Percentiles rank a stretch among this genome's conserved stretches.
Conservation (phyloP, 2,888 invertebrate genomes). For the Pharmacophagus antenor region DNA sequence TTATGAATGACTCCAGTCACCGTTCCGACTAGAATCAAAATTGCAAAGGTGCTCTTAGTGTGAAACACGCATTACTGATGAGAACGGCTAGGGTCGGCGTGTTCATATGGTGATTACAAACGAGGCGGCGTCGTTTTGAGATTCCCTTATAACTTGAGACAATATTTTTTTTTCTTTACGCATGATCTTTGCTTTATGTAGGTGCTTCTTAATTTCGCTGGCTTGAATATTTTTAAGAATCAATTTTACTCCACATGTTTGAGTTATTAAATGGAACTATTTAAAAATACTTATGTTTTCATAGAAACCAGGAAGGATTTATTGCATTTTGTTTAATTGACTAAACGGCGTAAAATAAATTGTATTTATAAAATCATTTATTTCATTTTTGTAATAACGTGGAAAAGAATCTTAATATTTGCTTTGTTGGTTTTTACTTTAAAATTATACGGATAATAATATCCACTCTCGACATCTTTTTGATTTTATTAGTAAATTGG, state of each 20-base stretch:
- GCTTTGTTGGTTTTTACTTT: not conserved
- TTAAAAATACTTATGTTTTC: too few species aligned
- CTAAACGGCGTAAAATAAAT: too few species aligned
- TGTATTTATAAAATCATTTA: not conserved
- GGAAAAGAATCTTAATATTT: not conserved
- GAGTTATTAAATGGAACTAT: too few species aligned
- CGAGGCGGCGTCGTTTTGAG: slow-evolving; percentile 39
- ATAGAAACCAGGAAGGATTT: too few species aligned
- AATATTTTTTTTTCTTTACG: not conserved
- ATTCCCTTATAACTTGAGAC: slow-evolving; percentile 23
- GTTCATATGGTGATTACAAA: slow-evolving; percentile 52
- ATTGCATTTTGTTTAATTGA: not conserved
- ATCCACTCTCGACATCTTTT: not conserved
- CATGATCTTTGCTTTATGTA: too few species aligned
- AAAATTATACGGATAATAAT: not conserved
- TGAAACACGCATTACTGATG: slow-evolving; percentile 49
- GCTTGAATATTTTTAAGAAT: too few species aligned
- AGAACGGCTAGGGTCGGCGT: slow-evolving; percentile 44
- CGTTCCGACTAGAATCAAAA: slow-evolving; percentile 47
- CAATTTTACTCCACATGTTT: too few species aligned
- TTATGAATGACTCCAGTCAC: slow-evolving; percentile 43
- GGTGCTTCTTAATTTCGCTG: too few species aligned
- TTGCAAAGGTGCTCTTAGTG: slow-evolving; percentile 52
- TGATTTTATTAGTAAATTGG: slow-evolving; percentile 40
- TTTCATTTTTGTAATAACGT: not conserved